phyloP scores from a whole-genome alignment of 2,113 vertebrate species.

The Centrocercus urophasianus region DNA sequence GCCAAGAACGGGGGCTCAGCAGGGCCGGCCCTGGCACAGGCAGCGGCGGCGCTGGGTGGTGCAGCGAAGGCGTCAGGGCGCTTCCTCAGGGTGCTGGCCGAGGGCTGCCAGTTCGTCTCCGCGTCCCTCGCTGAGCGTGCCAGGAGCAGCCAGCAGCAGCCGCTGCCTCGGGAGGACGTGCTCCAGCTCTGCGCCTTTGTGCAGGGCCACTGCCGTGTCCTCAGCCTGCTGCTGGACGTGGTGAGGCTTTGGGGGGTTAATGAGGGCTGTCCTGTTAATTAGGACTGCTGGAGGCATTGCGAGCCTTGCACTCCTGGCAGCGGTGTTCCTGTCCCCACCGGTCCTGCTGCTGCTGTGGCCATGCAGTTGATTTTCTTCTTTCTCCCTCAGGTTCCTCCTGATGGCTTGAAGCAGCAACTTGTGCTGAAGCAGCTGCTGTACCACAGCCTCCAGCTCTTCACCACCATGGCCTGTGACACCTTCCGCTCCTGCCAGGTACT shows the following conservation, averaged over 20 bases:
- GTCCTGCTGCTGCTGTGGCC: fast-evolving
- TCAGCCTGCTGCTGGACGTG: conserved; percentile 58
- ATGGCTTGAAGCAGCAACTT: conserved; percentile 57
- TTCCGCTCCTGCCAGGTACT: conserved; percentile 83
- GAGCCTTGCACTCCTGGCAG: no score
- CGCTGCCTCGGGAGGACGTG: conserved; percentile 50
- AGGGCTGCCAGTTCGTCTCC: conserved; percentile 81
- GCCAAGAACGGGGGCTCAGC: neutral
- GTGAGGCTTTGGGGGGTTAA: conserved; percentile 33
- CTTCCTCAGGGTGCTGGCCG: conserved; percentile 72
- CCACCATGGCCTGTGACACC: conserved; percentile 77
- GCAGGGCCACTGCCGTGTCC: conserved; percentile 72
- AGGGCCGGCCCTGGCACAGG: conserved; percentile 55
- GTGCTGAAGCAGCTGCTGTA: conserved; percentile 81
- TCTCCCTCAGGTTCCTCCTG: conserved; percentile 34
- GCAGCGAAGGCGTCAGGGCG: neutral
- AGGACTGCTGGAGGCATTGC: neutral
- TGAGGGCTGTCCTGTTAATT: neutral
- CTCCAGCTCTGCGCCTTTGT: conserved; percentile 81
- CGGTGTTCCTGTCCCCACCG: fast-evolving
- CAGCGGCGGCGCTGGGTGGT: neutral
- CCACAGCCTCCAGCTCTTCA: conserved; percentile 82
- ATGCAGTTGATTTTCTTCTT: fast-evolving
- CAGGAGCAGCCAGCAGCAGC: neutral
- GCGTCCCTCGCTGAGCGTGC: conserved; percentile 58